Conservation (phyloP, 2,888 invertebrate species). For the Rhaphigaster nebulosa region DNA sequence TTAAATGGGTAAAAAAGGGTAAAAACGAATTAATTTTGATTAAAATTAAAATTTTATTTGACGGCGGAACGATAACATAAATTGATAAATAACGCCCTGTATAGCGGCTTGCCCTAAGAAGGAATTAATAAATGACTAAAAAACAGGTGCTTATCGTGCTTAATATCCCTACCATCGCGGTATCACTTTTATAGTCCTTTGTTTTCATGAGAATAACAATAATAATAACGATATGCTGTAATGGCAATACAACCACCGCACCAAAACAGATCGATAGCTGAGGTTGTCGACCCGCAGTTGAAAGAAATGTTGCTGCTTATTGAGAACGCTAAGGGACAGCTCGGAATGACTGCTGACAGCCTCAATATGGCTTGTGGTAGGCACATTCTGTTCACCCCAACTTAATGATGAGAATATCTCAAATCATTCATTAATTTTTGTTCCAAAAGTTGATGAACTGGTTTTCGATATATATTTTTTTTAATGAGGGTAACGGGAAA, state of each 20-base stretch:
- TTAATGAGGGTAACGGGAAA: too few species aligned
- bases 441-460: too few species aligned
- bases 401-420: neutral
- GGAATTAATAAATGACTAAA: too few species aligned
- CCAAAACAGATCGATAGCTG: neutral
- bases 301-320: constrained; percentile 12
- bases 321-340: neutral
- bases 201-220: neutral
- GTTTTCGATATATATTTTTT: too few species aligned
- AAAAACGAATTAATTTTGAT: too few species aligned
- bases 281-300: neutral
- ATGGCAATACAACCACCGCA: neutral
- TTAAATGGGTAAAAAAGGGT: too few species aligned
- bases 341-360: neutral
- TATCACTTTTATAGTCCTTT: neutral
- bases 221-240: neutral
- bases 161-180: too few species aligned
- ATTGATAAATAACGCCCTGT: too few species aligned
- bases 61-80: too few species aligned
- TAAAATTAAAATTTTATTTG: too few species aligned
- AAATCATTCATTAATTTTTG: neutral
- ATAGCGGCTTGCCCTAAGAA: too few species aligned
- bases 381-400: neutral
- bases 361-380: neutral
- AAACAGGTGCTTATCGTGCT: too few species aligned